phyloP scores from a whole-genome alignment of 2,797 vertebrate genomes.

The Pygocentrus nattereri region DNA sequence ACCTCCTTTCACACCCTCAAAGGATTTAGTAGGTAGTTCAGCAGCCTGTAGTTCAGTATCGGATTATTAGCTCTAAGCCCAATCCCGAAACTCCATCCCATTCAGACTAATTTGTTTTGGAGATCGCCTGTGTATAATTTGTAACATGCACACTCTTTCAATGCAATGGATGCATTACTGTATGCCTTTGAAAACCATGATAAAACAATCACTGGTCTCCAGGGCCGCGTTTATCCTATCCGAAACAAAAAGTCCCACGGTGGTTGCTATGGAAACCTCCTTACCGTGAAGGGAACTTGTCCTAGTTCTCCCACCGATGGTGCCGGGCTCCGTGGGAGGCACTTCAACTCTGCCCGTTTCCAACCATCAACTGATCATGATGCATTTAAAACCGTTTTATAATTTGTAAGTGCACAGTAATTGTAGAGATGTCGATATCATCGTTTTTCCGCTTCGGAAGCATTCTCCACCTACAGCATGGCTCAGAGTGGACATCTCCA shows the following conservation, averaged over 20 bases:
- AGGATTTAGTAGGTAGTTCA: not conserved
- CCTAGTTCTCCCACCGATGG: conserved; percentile 31
- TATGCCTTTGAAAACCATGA: conserved; percentile 9
- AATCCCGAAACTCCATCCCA: no score
- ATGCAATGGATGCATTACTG: conserved; percentile 8
- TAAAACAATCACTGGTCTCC: conserved; percentile 30
- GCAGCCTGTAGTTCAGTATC: not conserved
- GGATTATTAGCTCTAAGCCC: not conserved
- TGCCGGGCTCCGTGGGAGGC: conserved; percentile 44
- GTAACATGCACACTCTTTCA: not conserved
- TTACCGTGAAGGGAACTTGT: conserved; percentile 45
- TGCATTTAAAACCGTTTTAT: conserved; percentile 40
- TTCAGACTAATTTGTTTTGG: not conserved
- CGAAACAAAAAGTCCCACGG: conserved; percentile 54
- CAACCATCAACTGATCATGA: conserved; percentile 43
- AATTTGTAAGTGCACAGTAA: conserved; percentile 17
- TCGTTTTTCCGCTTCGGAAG: conserved; percentile 11
- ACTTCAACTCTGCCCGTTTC: conserved; percentile 44
- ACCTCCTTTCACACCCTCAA: conserved; percentile 3
- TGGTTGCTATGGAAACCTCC: conserved; percentile 66
- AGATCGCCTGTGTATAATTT: not conserved
- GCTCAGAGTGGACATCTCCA: not conserved
- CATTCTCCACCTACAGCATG: not conserved
- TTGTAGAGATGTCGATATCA: conserved; percentile 29
- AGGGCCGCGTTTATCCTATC: conserved; percentile 28